A percentile compares a stretch with the other conserved stretches of the same genome.
Conservation (phyloP, 2,797 vertebrate species). For the Myoxocephalus aenaeus region DNA sequence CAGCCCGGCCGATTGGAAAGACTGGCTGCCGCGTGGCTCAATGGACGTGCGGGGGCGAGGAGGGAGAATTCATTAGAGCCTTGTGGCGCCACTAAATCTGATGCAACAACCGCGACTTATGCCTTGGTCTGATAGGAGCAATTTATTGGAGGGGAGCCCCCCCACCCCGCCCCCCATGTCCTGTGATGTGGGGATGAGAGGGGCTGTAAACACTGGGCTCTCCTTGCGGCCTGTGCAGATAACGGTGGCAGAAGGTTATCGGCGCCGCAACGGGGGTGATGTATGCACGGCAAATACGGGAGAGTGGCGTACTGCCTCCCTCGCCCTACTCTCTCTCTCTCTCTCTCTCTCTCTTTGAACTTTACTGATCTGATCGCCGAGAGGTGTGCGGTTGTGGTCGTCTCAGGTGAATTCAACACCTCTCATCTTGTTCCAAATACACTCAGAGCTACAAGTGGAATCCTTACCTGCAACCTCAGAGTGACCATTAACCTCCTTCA, state of each 20-base stretch:
- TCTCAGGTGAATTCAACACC: slow-evolving; percentile 35
- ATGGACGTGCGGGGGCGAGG: slow-evolving; percentile 45
- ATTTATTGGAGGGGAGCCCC: slow-evolving; percentile 64
- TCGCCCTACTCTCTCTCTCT: background rate
- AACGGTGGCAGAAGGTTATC: slow-evolving; percentile 73
- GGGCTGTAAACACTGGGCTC: slow-evolving; percentile 65
- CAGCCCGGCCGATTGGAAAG: slow-evolving; percentile 56
- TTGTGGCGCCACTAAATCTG: slow-evolving; percentile 65
- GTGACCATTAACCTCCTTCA: background rate
- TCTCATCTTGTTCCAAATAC: background rate
- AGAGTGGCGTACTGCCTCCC: slow-evolving; percentile 16
- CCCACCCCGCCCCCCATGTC: background rate
- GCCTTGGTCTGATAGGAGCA: slow-evolving; percentile 58
- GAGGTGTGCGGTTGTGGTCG: slow-evolving; percentile 2
- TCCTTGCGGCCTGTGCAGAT: slow-evolving; percentile 49
- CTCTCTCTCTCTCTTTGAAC: slow-evolving; percentile 35
- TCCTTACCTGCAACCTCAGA: slow-evolving; percentile 19
- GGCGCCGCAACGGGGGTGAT: slow-evolving; percentile 52
- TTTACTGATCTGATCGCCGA: slow-evolving; percentile 56
- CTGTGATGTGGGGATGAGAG: slow-evolving; percentile 65
- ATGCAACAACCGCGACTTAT: slow-evolving; percentile 63
- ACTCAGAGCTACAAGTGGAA: slow-evolving; percentile 13
- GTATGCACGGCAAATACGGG: slow-evolving; percentile 53
- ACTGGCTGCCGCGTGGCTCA: slow-evolving; percentile 35
- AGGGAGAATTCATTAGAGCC: slow-evolving; percentile 72